Evolutionary conservation across 2,888 invertebrate species (phyloP).

Genomic region (Ochropacha duplaris): DNA sequence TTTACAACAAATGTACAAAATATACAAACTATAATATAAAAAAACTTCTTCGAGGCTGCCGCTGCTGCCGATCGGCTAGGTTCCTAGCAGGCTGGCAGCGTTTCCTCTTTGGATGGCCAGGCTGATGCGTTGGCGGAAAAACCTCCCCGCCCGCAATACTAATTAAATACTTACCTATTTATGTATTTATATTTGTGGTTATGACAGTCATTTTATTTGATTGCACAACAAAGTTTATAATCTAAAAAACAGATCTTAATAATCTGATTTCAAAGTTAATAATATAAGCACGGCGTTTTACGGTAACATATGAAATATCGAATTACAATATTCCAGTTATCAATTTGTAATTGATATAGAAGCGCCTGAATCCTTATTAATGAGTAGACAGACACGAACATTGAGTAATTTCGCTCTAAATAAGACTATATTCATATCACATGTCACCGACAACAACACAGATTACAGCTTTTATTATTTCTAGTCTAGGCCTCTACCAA

Average conservation of each 20-base stretch:
- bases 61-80: no score
- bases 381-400: conserved; percentile 37
- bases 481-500: conserved; percentile 59
- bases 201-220: no score
- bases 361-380: conserved; percentile 30
- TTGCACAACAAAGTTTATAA: not conserved
- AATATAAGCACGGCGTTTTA: conserved; percentile 6
- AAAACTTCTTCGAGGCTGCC: no score
- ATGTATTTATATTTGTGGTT: no score
- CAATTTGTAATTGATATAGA: conserved; percentile 31
- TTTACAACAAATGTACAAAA: no score
- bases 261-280: conserved; percentile 3
- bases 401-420: conserved; percentile 40
- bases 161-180: no score
- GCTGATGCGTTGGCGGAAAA: no score
- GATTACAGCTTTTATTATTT: conserved; percentile 62
- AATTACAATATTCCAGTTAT: conserved; percentile 3
- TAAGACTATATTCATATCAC: conserved; percentile 45
- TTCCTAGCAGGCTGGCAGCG: no score
- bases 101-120: no score
- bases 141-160: no score
- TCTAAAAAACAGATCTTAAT: not conserved
- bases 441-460: conserved; percentile 50
- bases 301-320: not conserved
- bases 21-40: no score